A percentile compares a stretch with the other conserved stretches of the same genome.
Evolutionary conservation across 2,113 vertebrate species (phyloP).

Genomic region (Xiphophorus hellerii): DNA sequence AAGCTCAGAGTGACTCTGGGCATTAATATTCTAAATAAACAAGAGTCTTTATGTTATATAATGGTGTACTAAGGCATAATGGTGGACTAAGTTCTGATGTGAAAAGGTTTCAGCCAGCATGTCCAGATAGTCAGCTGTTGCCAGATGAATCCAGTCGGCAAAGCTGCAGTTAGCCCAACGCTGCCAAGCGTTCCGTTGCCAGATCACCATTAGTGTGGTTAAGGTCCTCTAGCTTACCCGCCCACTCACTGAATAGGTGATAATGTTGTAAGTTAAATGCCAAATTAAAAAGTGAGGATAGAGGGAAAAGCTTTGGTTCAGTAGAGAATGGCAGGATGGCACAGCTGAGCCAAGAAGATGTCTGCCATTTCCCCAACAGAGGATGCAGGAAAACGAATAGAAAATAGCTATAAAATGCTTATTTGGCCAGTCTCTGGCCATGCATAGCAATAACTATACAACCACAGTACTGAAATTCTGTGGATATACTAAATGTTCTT

Average conservation of each 20-base stretch:
- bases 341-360: background rate
- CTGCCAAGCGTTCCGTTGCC: constrained; percentile 36
- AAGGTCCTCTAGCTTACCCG: constrained; percentile 20
- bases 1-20: background rate
- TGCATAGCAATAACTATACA: background rate
- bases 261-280: constrained; percentile 35
- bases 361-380: background rate
- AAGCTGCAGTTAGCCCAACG: constrained; percentile 37
- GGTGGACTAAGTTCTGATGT: constrained; percentile 15
- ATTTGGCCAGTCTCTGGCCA: background rate
- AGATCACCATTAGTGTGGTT: constrained; percentile 49
- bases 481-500: too few relatives aligned
- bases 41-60: constrained; percentile 10
- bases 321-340: constrained; percentile 11
- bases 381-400: background rate
- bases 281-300: constrained; percentile 22
- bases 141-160: constrained; percentile 56
- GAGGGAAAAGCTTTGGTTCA: constrained; percentile 17
- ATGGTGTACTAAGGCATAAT: background rate
- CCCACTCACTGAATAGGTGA: constrained; percentile 30
- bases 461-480: too few relatives aligned
- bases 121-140: constrained; percentile 66
- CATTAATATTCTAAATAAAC: constrained; percentile 2
- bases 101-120: constrained; percentile 13
- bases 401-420: background rate